A percentile compares a stretch with the other conserved stretches of the same genome.
Evolutionary conservation across 2,888 invertebrate genomes (phyloP).

Genomic region (Drosophila villosipedis): DNA sequence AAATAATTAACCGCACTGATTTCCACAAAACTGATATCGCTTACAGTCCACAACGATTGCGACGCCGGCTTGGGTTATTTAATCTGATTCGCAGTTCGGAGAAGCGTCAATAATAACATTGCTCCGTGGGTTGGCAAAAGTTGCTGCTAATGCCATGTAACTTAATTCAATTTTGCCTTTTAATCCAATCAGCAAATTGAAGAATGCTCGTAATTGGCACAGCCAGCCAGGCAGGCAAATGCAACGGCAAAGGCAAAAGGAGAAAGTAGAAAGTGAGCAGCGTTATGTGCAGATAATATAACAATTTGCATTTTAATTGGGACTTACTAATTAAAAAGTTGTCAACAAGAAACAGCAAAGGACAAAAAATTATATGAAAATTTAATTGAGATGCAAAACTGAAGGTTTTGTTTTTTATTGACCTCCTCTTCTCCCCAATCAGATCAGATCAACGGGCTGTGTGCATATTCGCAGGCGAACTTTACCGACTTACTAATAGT

Average conservation of each 20-base stretch:
- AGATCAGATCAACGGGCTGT: neutral
- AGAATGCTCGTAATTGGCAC: conserved; percentile 62
- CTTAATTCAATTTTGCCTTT: conserved; percentile 74
- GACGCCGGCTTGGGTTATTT: conserved; percentile 4
- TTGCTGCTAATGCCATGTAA: conserved; percentile 64
- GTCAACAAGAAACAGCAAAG: conserved; percentile 14
- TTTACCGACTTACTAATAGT: neutral
- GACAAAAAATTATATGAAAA: conserved; percentile 32
- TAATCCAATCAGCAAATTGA: conserved; percentile 78
- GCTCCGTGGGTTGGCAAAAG: conserved; percentile 17
- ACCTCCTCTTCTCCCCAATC: conserved; percentile 16
- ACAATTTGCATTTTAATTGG: conserved; percentile 74
- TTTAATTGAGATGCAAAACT: conserved; percentile 23
- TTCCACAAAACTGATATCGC: conserved; percentile 53
- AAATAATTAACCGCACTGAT: conserved; percentile 61
- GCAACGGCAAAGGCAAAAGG: neutral
- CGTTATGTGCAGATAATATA: conserved; percentile 62
- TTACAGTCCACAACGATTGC: conserved; percentile 13
- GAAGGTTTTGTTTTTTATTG: neutral
- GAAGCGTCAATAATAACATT: conserved; percentile 33
- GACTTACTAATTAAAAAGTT: conserved; percentile 77
- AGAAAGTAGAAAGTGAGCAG: conserved; percentile 9
- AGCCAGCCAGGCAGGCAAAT: conserved; percentile 20
- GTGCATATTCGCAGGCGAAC: neutral
- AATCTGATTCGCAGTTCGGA: conserved; percentile 34